Base-by-base conservation (phyloP, 1,140 invertebrate species). In the Meloidogyne exigua region DNA sequence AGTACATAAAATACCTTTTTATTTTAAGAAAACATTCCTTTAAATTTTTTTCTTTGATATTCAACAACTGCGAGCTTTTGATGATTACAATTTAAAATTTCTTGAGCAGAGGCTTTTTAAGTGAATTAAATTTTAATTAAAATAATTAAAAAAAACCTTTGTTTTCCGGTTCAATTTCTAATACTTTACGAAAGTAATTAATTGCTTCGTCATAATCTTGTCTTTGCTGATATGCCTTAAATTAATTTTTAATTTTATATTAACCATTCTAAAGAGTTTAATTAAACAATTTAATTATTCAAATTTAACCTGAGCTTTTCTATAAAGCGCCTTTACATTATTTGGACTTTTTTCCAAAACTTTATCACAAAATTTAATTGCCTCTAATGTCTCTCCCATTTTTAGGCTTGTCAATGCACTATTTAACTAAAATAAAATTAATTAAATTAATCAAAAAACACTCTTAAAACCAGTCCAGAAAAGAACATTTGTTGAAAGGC, bases 301-400 rank as follows among this genome's bases (percentile, higher is more conserved):
- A 25, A 67, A 78, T 76, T 70, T 82, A 87, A 91, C 91, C 87
- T 93, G 92, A 0, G 94, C 96, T 80, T 93, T 89, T 83, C 96
- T 91, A 85, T 95, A 99, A 0, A 94, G 88, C 0, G 92, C 95
- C 88, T 99, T 98, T 5, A 93, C 92, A 89, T 93, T 96, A 11
- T 91, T 90, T 0, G 90, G 86, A 85, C 95, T 92, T 9, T 94
- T 80, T 67, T 92, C 90, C 1, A 97, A 87, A 7, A 92, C 94
- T 81, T 92, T 91, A 21, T 91, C 90, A 76, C 91, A 91, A 49
- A 91, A 89, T 65, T 92, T 90, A 77, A 91, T 91, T 1, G 92
- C 93, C 77, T 93, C 91, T 32, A 91, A 88, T 76, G 91, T 88
- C 72, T 95, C 90, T n/a, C 92, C 90, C 15, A 91, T 88, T 88